Percentiles rank a stretch among this genome's conserved stretches.
Evolutionary conservation across 2,113 vertebrate species (phyloP).

Genomic region (Urocolius indicus): DNA sequence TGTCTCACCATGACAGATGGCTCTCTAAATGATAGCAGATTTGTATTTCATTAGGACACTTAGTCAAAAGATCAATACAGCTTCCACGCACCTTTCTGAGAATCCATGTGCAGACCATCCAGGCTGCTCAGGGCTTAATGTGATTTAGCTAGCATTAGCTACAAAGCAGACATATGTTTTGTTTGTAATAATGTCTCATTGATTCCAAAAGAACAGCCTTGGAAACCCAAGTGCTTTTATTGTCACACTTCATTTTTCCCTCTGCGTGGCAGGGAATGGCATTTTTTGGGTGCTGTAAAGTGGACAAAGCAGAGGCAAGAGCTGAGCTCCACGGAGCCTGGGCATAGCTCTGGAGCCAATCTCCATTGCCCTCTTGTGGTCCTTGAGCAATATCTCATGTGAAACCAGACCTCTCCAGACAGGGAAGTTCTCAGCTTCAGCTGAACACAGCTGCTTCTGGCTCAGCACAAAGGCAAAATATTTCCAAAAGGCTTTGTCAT

Average conservation of each 20-base stretch:
- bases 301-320: not conserved
- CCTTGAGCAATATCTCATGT: not conserved
- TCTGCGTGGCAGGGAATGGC: accelerated
- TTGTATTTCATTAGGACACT: conserved; percentile 68
- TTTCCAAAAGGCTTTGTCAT: not conserved
- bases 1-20: conserved; percentile 70
- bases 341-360: not conserved
- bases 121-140: not conserved
- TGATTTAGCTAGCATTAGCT: not conserved
- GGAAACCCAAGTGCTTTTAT: not conserved
- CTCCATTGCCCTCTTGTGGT: conserved; percentile 63
- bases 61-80: conserved; percentile 56
- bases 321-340: not conserved
- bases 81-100: not conserved
- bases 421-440: not conserved
- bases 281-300: not conserved
- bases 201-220: not conserved
- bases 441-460: not conserved
- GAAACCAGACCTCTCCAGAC: not conserved
- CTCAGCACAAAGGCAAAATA: not conserved
- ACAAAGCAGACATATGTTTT: not conserved
- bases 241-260: not conserved
- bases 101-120: not conserved
- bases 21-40: conserved; percentile 54
- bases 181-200: conserved; percentile 21